phyloP scores from a whole-genome alignment of 64 coral and sea anemone species.

The Orbicella faveolata region DNA sequence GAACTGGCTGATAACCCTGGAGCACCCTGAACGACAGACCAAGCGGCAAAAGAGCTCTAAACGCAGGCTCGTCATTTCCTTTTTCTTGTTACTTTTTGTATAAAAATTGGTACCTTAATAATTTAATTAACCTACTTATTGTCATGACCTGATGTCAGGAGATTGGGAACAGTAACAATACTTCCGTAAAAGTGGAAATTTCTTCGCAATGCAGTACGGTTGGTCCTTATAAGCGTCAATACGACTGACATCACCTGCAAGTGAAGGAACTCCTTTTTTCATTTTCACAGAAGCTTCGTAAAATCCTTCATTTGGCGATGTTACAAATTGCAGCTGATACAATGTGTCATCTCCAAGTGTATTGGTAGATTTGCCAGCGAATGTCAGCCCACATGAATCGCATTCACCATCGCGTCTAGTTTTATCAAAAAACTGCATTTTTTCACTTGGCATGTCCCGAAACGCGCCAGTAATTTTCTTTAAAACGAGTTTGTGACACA shows the following conservation, averaged over 20 bases:
- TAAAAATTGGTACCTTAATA: too few relatives aligned
- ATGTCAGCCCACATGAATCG: not conserved
- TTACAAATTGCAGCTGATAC: conserved; percentile 46
- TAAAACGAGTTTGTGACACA: conserved; percentile 25
- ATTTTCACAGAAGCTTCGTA: conserved; percentile 36
- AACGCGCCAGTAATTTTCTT: conserved; percentile 3
- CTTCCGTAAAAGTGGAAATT: conserved; percentile 20
- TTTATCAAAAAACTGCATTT: conserved; percentile 8
- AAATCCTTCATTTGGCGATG: conserved; percentile 13
- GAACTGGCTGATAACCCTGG: too few relatives aligned
- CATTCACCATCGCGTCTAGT: not conserved
- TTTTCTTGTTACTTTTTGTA: too few relatives aligned
- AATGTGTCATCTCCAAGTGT: not conserved
- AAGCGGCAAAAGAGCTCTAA: too few relatives aligned
- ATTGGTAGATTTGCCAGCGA: not conserved
- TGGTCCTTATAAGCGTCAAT: conserved; percentile 35
- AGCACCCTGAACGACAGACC: too few relatives aligned
- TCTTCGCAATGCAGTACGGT: conserved; percentile 20
- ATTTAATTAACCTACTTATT: too few relatives aligned
- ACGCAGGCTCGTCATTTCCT: too few relatives aligned
- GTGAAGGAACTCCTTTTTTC: not conserved
- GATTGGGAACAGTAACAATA: conserved; percentile 23
- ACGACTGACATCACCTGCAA: conserved; percentile 27
- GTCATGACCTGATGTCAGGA: not conserved
- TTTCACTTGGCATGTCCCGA: conserved; percentile 27